phyloP scores from a whole-genome alignment of 1,140 invertebrate genomes.

The Tenebrio molitor region DNA sequence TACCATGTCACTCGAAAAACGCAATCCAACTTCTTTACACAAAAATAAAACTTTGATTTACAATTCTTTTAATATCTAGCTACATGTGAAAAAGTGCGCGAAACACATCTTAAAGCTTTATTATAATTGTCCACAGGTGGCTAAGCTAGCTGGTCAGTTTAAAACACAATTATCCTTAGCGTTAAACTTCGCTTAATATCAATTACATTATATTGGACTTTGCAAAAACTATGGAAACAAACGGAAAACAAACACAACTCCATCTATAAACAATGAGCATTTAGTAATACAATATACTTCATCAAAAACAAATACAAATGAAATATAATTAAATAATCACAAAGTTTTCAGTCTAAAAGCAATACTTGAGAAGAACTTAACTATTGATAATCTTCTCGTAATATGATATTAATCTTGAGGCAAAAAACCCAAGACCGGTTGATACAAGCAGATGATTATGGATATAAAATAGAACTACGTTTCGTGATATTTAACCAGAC shows the following conservation, averaged over 20 bases:
- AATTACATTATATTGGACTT: constrained; percentile 33
- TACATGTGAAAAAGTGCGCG: constrained; percentile 51
- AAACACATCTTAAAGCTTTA: constrained; percentile 50
- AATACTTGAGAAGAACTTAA: constrained; percentile 56
- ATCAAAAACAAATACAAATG: constrained; percentile 47
- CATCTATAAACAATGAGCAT: constrained; percentile 45
- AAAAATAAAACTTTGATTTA: constrained; percentile 52
- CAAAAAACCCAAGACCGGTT: constrained; percentile 38
- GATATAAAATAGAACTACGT: constrained; percentile 44
- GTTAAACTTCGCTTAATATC: constrained; percentile 37
- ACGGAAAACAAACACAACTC: constrained; percentile 34
- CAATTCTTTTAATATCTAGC: constrained; percentile 52
- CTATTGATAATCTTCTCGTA: constrained; percentile 52
- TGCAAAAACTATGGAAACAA: constrained; percentile 3
- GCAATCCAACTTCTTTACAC: background rate
- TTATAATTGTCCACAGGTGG: constrained; percentile 52
- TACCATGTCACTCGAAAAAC: constrained; percentile 13
- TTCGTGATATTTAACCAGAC: constrained; percentile 70
- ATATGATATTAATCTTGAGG: constrained; percentile 50
- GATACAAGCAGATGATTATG: constrained; percentile 46
- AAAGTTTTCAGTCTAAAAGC: constrained; percentile 58
- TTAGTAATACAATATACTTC: constrained; percentile 48
- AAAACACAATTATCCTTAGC: constrained; percentile 47
- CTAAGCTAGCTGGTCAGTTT: constrained; percentile 62
- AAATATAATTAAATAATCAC: constrained; percentile 52